A percentile compares a stretch with the other conserved stretches of the same genome.
phyloP scores from a whole-genome alignment of 2,113 vertebrate species.

The Labeo rohita region DNA sequence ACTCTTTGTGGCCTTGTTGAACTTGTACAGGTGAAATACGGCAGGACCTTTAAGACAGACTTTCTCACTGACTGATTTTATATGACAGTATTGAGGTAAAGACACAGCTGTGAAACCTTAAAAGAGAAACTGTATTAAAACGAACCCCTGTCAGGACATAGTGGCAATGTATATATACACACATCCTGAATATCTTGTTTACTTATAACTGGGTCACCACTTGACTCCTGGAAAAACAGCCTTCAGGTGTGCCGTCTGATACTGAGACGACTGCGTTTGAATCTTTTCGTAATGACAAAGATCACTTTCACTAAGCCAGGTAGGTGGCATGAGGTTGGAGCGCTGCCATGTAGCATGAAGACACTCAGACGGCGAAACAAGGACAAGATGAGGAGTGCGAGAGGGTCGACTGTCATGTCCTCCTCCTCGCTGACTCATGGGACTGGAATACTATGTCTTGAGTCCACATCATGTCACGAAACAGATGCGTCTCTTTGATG shows the following conservation, averaged over 20 bases:
- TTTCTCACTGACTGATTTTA: background rate
- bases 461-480: slow-evolving; percentile 53
- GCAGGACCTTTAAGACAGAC: background rate
- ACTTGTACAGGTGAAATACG: background rate
- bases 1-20: background rate
- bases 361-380: slow-evolving; percentile 16
- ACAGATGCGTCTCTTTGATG: slow-evolving; percentile 69
- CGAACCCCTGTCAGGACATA: background rate
- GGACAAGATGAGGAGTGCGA: background rate
- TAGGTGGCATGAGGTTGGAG: slow-evolving; percentile 37
- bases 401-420: slow-evolving; percentile 27
- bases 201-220: background rate
- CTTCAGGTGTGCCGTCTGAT: background rate
- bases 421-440: slow-evolving; percentile 4
- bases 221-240: background rate
- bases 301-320: slow-evolving; percentile 10
- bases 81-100: background rate
- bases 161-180: background rate
- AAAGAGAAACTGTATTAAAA: background rate
- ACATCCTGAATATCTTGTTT: background rate
- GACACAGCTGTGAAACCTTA: background rate
- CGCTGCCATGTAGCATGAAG: slow-evolving; percentile 7
- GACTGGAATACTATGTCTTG: background rate
- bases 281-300: background rate
- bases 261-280: background rate